A percentile compares a stretch with the other conserved stretches of the same genome.
These are phyloP conservation scores for Phrynocephalus vlangalii DNA, from an alignment of 2,797 vertebrate species.

Conservation along the genomic window DNA sequence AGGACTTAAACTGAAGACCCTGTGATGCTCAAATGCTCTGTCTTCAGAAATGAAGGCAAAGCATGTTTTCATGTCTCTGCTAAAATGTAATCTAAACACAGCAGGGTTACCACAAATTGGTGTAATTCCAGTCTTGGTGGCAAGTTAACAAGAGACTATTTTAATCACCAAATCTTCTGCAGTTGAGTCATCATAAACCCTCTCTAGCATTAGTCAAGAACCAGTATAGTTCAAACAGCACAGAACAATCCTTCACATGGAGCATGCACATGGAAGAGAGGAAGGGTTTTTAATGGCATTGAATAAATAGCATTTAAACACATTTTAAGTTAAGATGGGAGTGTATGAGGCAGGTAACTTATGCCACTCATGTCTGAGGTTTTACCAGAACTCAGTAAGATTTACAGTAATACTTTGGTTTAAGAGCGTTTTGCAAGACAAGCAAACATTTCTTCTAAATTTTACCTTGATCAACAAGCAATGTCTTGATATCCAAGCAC, in stretches of 20 bases:
- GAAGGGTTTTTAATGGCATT: conserved; percentile 6
- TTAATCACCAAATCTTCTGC: conserved; percentile 16
- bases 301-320: not conserved
- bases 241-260: not conserved
- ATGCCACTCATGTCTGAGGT: not conserved
- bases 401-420: not conserved
- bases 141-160: conserved; percentile 20
- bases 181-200: conserved; percentile 17
- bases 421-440: too few species aligned
- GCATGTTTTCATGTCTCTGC: conserved; percentile 6
- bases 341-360: not conserved
- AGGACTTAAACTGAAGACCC: conserved; percentile 8
- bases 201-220: conserved; percentile 3
- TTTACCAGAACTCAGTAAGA: not conserved
- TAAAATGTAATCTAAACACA: conserved; percentile 29
- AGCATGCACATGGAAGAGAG: not conserved
- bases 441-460: too few species aligned
- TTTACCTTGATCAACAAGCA: too few species aligned
- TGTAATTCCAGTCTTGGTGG: conserved; percentile 31
- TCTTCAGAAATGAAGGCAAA: not conserved
- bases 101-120: conserved; percentile 37
- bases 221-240: not conserved
- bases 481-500: too few species aligned
- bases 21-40: not conserved
- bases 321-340: not conserved